Base-by-base conservation (phyloP, 2,797 vertebrate genomes). In the Microcaecilia unicolor region DNA sequence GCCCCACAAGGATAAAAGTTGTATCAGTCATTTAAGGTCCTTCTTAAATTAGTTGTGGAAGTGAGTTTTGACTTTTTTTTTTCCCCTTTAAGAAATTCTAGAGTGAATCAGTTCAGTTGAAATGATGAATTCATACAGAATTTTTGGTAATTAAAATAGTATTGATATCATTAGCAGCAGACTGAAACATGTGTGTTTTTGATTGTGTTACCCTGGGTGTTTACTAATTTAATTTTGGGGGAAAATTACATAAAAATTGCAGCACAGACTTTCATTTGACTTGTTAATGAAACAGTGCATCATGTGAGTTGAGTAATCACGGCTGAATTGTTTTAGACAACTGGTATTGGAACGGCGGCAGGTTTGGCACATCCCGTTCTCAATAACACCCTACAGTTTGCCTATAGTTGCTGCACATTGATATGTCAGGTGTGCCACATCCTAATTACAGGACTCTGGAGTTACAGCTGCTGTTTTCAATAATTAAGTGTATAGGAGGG, bases 241-340 rank as follows among this genome's bases (percentile, higher is more conserved):
- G 59, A 37, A 76, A 81, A 79, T n/a, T n/a, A 78, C 80, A 76
- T 62, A 60, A 44, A 58, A 72, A 71, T 72, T 49, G 68, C 48
- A 41, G 45, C 28, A 3, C 51, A 50, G 76, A 65, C 62, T 51
- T 61, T 53, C 55, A 43, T 1, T 39, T 67, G 63, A 48, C 60
- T 72, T 62, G 52, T 64, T 72, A 28, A 61, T 61, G 37, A 63
- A 66, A 67, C 51, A 60, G 69, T 55, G 47, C 61, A 56, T 59
- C 56, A 64, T 51, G 55, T 40, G 45, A 47, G 55, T 15, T 35
- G 39, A 46, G 45, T 51, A 39, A 68, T 62, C 58, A 41, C 48
- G 55, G n/a, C n/a, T n/a, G n/a, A n/a, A n/a, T n/a, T n/a, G n/a
- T n/a, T n/a, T n/a, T n/a, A n/a, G n/a, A n/a, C n/a, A n/a, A n/a